A percentile compares a stretch with the other conserved stretches of the same genome.
Conservation (phyloP, 2,797 vertebrate genomes). For the Acropternis orthonyx region DNA sequence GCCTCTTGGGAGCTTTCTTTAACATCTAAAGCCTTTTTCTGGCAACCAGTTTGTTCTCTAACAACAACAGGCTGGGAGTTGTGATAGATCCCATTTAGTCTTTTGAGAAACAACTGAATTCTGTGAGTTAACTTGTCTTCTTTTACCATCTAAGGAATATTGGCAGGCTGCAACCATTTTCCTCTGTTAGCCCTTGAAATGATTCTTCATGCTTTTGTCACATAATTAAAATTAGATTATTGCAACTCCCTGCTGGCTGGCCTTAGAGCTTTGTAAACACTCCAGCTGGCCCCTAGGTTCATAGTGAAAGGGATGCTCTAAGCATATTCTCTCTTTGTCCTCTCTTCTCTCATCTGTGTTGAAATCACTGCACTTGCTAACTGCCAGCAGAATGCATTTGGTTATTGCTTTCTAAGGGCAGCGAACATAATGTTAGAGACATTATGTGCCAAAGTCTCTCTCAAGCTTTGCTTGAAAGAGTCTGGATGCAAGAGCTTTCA, state of each 20-base stretch:
- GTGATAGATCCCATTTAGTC: slow-evolving; percentile 61
- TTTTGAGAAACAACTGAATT: slow-evolving; percentile 71
- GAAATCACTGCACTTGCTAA: slow-evolving; percentile 63
- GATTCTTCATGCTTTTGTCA: slow-evolving; percentile 80
- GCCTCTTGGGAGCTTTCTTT: slow-evolving; percentile 31
- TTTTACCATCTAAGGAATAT: slow-evolving; percentile 78
- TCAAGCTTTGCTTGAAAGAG: slow-evolving; percentile 54
- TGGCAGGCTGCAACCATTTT: slow-evolving; percentile 76
- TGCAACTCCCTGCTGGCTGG: slow-evolving; percentile 75
- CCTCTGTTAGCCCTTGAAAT: slow-evolving; percentile 77
- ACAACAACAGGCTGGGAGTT: slow-evolving; percentile 44
- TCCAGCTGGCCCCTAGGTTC: slow-evolving; percentile 75
- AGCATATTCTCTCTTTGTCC: slow-evolving; percentile 63
- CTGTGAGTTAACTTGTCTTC: slow-evolving; percentile 69
- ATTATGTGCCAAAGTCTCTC: slow-evolving; percentile 47
- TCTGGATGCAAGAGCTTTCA: slow-evolving; percentile 20
- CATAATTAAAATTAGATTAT: slow-evolving; percentile 83
- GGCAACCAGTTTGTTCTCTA: slow-evolving; percentile 42
- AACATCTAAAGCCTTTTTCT: slow-evolving; percentile 42
- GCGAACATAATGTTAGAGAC: slow-evolving; percentile 54
- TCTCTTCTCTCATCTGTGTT: slow-evolving; percentile 57
- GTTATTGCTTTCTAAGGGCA: slow-evolving; percentile 71
- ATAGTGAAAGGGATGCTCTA: slow-evolving; percentile 70
- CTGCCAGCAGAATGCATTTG: slow-evolving; percentile 66
- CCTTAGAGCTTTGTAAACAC: slow-evolving; percentile 73